Conservation (phyloP, 2,113 vertebrate species). For the Nycticorax nycticorax region DNA sequence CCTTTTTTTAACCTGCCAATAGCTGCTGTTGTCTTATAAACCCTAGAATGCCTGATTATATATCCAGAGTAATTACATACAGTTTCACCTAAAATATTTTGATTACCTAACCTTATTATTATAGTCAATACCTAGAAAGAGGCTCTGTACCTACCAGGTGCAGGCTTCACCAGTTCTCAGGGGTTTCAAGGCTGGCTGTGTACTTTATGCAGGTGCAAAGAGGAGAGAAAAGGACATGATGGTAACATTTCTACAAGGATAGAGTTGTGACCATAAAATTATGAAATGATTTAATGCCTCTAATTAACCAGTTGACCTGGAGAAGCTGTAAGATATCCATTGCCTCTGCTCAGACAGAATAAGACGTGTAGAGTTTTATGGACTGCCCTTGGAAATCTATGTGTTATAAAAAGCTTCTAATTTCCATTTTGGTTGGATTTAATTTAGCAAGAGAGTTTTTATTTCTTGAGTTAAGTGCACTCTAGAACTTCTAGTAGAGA, state of each 20-base stretch:
- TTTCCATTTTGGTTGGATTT: not conserved
- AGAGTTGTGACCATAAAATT: not conserved
- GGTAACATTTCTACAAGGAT: not conserved
- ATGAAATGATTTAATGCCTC: not conserved
- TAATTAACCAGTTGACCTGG: not conserved
- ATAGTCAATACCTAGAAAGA: not conserved
- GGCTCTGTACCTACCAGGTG: fast-evolving
- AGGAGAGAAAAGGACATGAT: not conserved
- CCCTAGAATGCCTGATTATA: not conserved
- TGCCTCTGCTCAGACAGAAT: not conserved
- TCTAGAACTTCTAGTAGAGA: not conserved
- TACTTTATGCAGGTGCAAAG: not conserved
- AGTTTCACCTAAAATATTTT: not conserved
- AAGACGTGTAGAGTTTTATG: not conserved
- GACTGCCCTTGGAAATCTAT: not conserved
- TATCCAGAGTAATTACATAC: not conserved
- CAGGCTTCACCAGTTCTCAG: not conserved
- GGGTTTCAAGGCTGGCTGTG: not conserved
- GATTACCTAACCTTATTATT: not conserved
- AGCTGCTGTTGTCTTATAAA: not conserved
- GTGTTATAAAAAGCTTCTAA: not conserved
- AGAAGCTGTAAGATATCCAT: not conserved
- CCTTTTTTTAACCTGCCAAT: not conserved
- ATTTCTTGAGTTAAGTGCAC: not conserved
- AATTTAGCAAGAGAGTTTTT: not conserved